phyloP scores from a whole-genome alignment of 2,888 invertebrate species.

The Sarcophaga rosellei region DNA sequence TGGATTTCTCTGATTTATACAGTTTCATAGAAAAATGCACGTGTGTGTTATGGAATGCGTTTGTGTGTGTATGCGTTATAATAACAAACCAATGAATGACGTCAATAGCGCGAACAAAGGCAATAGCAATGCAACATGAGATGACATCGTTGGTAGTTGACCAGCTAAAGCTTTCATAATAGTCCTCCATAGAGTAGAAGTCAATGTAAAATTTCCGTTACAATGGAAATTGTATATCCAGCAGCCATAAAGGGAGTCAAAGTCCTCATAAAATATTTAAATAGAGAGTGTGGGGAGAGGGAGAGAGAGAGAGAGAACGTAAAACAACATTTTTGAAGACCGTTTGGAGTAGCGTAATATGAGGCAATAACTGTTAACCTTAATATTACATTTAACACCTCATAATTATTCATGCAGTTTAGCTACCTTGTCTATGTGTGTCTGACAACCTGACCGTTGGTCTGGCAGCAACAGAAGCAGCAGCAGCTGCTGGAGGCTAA shows the following conservation, averaged over 20 bases:
- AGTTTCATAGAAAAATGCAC: no score
- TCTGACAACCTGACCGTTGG: no score
- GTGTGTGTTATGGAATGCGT: not conserved
- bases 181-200: no score
- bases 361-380: constrained; percentile 36
- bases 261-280: constrained; percentile 38
- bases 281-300: no score
- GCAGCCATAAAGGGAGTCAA: not conserved
- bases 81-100: constrained; percentile 57
- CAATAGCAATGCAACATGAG: constrained; percentile 36
- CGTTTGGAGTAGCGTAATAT: constrained; percentile 37
- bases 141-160: not conserved
- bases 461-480: no score
- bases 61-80: not conserved
- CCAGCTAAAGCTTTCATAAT: not conserved
- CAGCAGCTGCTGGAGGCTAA: no score
- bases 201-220: no score
- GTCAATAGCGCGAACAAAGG: constrained; percentile 55
- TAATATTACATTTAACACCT: constrained; percentile 52
- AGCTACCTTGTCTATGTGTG: no score
- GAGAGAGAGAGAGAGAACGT: no score
- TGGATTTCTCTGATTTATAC: no score
- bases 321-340: no score
- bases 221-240: no score
- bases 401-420: constrained; percentile 13